phyloP scores from a whole-genome alignment of 2,888 invertebrate genomes.

The Brenthis ino region DNA sequence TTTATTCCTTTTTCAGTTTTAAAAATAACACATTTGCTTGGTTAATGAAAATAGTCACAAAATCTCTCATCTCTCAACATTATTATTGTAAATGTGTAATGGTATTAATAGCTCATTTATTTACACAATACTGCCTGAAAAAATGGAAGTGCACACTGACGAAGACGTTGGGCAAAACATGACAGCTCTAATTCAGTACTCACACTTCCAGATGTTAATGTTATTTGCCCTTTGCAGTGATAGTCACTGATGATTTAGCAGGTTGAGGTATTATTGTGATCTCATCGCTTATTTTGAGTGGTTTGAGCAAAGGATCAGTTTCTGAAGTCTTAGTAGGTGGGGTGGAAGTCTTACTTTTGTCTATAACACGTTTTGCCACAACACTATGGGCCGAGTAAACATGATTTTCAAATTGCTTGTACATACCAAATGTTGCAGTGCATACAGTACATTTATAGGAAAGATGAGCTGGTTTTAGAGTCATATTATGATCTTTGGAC shows the following conservation, averaged over 20 bases:
- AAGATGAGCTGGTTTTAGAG: constrained; percentile 94
- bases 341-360: constrained; percentile 83
- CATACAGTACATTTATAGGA: constrained; percentile 98
- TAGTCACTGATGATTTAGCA: constrained; percentile 78
- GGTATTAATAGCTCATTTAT: constrained; percentile 63
- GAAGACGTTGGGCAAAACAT: constrained; percentile 49
- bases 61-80: constrained; percentile 54
- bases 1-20: constrained; percentile 50
- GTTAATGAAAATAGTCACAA: constrained; percentile 62
- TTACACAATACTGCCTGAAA: constrained; percentile 75
- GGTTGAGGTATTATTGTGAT: constrained; percentile 96
- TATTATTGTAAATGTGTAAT: constrained; percentile 60
- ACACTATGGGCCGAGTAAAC: constrained; percentile 97
- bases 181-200: constrained; percentile 46
- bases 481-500: constrained; percentile 95
- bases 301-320: constrained; percentile 88
- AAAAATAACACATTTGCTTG: constrained; percentile 62
- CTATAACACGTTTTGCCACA: constrained; percentile 93
- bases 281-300: constrained; percentile 94
- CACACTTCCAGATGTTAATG: constrained; percentile 54
- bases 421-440: constrained; percentile 97
- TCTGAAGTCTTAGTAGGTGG: constrained; percentile 57
- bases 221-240: constrained; percentile 77
- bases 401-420: constrained; percentile 97
- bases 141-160: constrained; percentile 58